phyloP scores from a whole-genome alignment of 2,113 vertebrate species.

The Pollachius pollachius region DNA sequence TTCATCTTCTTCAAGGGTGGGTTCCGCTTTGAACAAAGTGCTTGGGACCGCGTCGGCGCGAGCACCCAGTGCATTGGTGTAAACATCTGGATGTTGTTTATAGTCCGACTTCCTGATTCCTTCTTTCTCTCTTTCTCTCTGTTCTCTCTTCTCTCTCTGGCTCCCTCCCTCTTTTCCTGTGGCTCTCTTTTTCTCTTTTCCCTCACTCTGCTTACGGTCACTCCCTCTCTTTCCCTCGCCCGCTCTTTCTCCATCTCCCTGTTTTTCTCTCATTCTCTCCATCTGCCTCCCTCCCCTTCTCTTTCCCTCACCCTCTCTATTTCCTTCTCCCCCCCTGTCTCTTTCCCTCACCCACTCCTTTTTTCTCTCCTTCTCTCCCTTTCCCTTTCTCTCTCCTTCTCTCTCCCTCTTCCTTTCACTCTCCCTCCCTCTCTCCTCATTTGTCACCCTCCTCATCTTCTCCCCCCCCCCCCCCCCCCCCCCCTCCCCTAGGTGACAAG shows the following conservation, averaged over 20 bases:
- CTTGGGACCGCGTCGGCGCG: neutral
- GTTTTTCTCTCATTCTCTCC: too few species aligned
- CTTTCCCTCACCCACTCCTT: too few species aligned
- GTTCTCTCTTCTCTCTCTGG: neutral
- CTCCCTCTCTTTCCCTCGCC: too few species aligned
- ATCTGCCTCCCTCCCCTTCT: too few species aligned
- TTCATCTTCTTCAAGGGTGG: constrained; percentile 93
- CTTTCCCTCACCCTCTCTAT: too few species aligned
- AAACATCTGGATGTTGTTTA: neutral
- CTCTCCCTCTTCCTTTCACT: neutral
- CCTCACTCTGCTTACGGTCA: neutral
- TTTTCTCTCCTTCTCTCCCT: too few species aligned
- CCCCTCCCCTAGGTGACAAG: constrained; percentile 74
- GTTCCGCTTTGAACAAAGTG: constrained; percentile 9
- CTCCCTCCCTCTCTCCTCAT: neutral
- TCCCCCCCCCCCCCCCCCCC: neutral
- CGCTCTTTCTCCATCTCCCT: too few species aligned
- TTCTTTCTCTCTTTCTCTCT: neutral
- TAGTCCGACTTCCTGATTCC: neutral
- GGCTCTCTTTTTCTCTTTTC: neutral
- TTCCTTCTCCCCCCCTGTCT: too few species aligned
- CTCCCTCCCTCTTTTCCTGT: neutral
- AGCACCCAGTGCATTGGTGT: neutral
- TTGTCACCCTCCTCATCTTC: neutral
- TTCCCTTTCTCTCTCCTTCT: too few species aligned